Base-by-base conservation (phyloP, 2,888 invertebrate species). In the Tubulanus polymorphus region DNA sequence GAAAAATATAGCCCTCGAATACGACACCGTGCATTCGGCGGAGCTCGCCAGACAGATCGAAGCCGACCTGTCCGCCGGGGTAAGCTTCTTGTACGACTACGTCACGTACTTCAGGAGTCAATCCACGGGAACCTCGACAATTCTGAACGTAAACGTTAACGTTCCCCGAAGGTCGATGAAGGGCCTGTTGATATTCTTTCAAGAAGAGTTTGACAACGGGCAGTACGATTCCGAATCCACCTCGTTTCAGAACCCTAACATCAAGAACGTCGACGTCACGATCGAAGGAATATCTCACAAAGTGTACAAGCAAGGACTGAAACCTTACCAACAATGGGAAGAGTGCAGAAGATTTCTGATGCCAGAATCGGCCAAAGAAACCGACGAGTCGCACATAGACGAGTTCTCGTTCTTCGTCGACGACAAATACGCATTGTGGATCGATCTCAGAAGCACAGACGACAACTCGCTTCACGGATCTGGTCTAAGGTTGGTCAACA, bases 281-380 rank as follows among this genome's bases (percentile, higher is more conserved):
- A 30, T 29, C n/a, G 54, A 50, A 28, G 53, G 54, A 5, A 12
- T 54, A 2, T 35, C 47, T 20, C 55, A 32, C 25, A 20, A 46
- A 45, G 54, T 63, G n/a, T 64, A 57, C 59, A 53, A 30, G 47
- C 57, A 63, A 53, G 57, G 63, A 26, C 55, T 64, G 54, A 30
- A 48, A 35, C 41, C 63, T 12, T 53, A 64, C 52, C 61, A 63
- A 25, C 55, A 57, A 35, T 64, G 60, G 61, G 61, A 61, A 52
- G 59, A 63, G 48, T 51, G 50, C 28, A 58, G 45, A 23, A 58
- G 54, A 49, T 56, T 37, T 51, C 59, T 62, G 51, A 48, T 51
- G 15, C 18, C 6, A 20, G 41, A 41, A 41, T 3, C 35, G n/a
- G 15, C 54, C 23, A 56, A 51, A 46, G 50, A 53, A 51, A 50